Evolutionary conservation across 2,113 vertebrate species (phyloP), one percentile per base, ranked within the genome.

Genomic region (Neofelis nebulosa): DNA sequence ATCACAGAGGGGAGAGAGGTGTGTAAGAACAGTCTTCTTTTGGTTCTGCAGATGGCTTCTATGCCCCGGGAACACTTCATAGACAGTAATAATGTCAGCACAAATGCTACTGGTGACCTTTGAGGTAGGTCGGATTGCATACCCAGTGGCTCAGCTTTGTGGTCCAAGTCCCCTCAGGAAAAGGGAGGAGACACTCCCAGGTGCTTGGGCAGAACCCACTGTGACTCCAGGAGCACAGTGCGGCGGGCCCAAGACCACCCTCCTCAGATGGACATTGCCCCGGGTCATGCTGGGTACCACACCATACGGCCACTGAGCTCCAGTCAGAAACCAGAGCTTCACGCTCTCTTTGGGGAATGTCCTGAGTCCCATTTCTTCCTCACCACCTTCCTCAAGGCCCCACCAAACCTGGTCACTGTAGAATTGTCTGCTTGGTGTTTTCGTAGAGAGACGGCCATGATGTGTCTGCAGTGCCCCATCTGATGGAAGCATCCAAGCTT

Each of bases 291-390:
- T 36, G 19, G 25, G 50, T 0, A 2, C 52, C 73, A 29, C n/a
- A 4, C 76, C 31, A 19, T 50, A 0, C 1, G 21, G 80, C 61
- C 50, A 4, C 78, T 27, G 52, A 79, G 45, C 12, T 92, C 86
- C 38, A 48, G 93, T 8, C 29, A 86, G 89, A 91, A 82, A 71
- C 36, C 68, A 50, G 38, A 84, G 50, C 41, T 65, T 66, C 65
- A 1, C 10, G 4, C 45, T 68, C 19, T 45, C 33, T 29, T 88
- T 16, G 68, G 73, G 41, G 48, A 76, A 57, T 45, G 36, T 19
- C 41, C 74, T 84, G 52, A 80, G 63, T 55, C 45, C 36, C 71
- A 27, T 45, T 79, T 91, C n/a, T 16, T 88, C 69, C 27, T 81
- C 80, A 0, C 66, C 52, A 25, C 27, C 23, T 82, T 38, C 6